Conservation (phyloP, 1,140 invertebrate genomes). For the Cylas formicarius region DNA sequence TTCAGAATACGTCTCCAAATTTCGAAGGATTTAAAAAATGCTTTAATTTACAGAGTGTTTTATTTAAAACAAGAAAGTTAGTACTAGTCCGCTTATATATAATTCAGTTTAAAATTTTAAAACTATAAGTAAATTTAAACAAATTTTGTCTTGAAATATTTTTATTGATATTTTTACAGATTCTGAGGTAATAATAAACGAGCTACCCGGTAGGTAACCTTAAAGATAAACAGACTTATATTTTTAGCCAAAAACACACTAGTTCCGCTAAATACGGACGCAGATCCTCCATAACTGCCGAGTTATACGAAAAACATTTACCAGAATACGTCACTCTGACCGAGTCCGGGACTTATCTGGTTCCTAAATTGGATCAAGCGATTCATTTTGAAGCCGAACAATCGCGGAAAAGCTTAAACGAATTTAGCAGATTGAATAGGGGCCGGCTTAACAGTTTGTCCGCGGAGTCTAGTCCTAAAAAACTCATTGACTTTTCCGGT, state of each 20-base stretch:
- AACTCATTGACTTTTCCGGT: conserved; percentile 7
- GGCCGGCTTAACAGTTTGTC: conserved; percentile 30
- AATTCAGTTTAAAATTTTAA: too few relatives aligned
- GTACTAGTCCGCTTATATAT: background rate
- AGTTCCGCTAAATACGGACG: conserved; percentile 31
- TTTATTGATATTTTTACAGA: background rate
- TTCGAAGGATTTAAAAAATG: too few relatives aligned
- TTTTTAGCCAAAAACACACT: background rate
- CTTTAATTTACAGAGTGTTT: too few relatives aligned
- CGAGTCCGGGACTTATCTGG: conserved; percentile 24
- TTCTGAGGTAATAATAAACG: too few relatives aligned
- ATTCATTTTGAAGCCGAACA: conserved; percentile 27
- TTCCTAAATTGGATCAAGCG: conserved; percentile 22
- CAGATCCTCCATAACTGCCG: conserved; percentile 23
- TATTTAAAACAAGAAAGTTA: conserved; percentile 14
- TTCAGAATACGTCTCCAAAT: too few relatives aligned
- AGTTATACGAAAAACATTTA: conserved; percentile 17
- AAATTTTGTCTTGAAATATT: too few relatives aligned
- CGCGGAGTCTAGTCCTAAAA: too few relatives aligned
- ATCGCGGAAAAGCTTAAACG: conserved; percentile 32
- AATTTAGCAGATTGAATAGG: conserved; percentile 33
- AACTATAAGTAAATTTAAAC: too few relatives aligned
- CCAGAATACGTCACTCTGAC: conserved; percentile 19
- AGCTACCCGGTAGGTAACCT: too few relatives aligned
- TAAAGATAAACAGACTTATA: too few relatives aligned